These are phyloP conservation scores for Vespertilio murinus DNA, from an alignment of 2,797 vertebrate genomes.

Conservation along the genomic window DNA sequence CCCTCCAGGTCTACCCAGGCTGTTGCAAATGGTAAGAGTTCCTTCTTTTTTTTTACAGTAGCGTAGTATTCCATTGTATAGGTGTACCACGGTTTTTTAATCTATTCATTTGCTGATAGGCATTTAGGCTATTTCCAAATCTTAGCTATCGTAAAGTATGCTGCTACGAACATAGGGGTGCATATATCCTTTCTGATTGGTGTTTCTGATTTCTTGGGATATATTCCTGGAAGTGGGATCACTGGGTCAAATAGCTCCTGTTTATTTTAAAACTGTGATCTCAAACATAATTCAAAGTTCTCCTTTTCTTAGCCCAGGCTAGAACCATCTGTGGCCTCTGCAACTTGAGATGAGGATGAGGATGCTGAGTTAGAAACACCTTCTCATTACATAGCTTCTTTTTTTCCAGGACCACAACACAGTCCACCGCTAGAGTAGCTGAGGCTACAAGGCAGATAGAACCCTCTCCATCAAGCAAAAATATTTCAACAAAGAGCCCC, in stretches of 20 bases:
- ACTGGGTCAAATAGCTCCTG: background rate
- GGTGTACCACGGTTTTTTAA: no score
- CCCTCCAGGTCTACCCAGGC: no score
- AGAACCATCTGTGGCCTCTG: background rate
- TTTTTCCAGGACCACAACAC: background rate
- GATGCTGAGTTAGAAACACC: background rate
- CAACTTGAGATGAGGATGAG: background rate
- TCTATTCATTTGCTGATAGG: no score
- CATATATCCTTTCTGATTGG: no score
- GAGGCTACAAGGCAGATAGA: background rate
- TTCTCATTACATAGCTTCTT: background rate
- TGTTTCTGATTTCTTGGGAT: no score
- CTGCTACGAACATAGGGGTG: no score
- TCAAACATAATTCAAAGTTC: background rate
- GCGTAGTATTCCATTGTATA: no score
- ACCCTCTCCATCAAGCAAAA: background rate
- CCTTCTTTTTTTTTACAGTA: no score
- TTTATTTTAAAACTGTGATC: constrained; percentile 29
- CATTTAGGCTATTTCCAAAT: no score
- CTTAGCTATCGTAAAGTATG: no score
- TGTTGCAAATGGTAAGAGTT: no score
- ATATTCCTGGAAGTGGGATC: no score
- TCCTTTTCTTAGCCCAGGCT: background rate
- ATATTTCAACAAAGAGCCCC: background rate
- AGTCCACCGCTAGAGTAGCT: background rate